Evolutionary conservation across 2,888 invertebrate species (phyloP).

Genomic region (Plutella xylostella): DNA sequence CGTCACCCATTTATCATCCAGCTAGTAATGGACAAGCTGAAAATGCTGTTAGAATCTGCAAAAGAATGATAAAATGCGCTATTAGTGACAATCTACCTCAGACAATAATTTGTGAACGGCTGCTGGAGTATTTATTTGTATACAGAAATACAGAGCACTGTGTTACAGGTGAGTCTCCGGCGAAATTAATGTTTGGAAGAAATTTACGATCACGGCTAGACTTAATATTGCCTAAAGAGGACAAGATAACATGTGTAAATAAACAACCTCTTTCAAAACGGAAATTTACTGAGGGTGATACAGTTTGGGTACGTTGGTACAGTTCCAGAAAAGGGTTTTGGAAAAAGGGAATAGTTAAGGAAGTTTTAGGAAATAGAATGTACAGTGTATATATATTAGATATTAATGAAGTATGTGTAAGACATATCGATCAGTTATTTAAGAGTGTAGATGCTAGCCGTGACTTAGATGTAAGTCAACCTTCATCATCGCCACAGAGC

Average conservation of each 20-base stretch:
- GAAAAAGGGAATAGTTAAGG: neutral
- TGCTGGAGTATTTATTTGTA: neutral
- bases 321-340: neutral
- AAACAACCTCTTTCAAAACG: neutral
- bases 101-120: neutral
- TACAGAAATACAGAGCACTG: neutral
- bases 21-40: conserved; percentile 11
- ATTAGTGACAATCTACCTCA: neutral
- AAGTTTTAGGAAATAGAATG: neutral
- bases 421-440: neutral
- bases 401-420: neutral
- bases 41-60: conserved; percentile 9
- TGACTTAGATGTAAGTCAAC: too few relatives aligned
- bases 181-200: conserved; percentile 1
- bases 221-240: neutral
- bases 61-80: conserved; percentile 12
- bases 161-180: neutral
- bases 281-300: neutral
- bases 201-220: neutral
- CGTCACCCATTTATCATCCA: conserved; percentile 9
- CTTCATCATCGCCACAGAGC: too few relatives aligned
- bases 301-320: neutral
- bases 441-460: too few relatives aligned
- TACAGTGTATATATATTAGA: neutral
- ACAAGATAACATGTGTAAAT: neutral